phyloP scores from a whole-genome alignment of 2,797 vertebrate genomes.

The Ciconia nigra region DNA sequence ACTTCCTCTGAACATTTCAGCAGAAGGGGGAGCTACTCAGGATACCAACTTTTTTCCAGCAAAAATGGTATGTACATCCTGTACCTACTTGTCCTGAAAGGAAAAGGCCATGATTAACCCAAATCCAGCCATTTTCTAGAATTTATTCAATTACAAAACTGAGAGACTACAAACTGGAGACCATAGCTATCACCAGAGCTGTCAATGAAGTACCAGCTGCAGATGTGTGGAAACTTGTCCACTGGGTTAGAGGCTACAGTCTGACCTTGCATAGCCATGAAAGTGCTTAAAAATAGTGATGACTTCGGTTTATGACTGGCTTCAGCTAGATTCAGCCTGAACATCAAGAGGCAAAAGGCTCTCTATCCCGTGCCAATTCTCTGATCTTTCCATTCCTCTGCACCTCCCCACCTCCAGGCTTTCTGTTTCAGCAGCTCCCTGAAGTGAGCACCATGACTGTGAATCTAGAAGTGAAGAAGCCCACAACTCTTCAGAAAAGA shows the following conservation, averaged over 20 bases:
- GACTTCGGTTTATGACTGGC: neutral
- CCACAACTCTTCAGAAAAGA: slow-evolving; percentile 47
- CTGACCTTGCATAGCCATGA: neutral
- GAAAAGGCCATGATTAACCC: neutral
- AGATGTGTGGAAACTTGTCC: neutral
- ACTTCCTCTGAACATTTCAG: neutral
- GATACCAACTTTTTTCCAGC: neutral
- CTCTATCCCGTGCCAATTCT: neutral
- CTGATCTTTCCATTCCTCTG: slow-evolving; percentile 26
- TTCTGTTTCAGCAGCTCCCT: slow-evolving; percentile 46
- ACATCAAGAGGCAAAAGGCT: neutral
- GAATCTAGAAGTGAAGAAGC: slow-evolving; percentile 29
- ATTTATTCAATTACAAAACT: neutral
- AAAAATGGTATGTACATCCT: neutral
- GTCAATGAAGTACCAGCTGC: neutral
- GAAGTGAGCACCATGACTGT: slow-evolving; percentile 40
- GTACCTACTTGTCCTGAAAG: neutral
- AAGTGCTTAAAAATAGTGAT: neutral
- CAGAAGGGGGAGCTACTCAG: neutral
- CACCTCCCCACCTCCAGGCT: slow-evolving; percentile 19
- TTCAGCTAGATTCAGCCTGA: neutral
- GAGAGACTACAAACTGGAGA: neutral
- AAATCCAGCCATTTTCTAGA: neutral
- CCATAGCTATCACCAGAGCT: neutral
- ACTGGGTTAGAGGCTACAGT: neutral